phyloP scores from a whole-genome alignment of 2,888 invertebrate genomes.

The Lasioglossum lativentre region DNA sequence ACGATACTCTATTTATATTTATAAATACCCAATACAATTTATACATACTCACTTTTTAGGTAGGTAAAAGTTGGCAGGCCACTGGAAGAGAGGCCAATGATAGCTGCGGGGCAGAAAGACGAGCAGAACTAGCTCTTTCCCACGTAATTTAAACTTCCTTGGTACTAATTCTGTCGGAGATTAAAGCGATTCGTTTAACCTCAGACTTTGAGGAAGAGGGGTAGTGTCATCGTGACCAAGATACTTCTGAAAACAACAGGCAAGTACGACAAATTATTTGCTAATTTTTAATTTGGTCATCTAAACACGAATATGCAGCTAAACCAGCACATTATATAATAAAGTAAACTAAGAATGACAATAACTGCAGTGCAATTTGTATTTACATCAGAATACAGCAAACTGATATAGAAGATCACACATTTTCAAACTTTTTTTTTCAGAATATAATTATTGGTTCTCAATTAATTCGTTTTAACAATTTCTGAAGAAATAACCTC shows the following conservation, averaged over 20 bases:
- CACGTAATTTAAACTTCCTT: slow-evolving; percentile 71
- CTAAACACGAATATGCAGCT: not conserved
- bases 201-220: not conserved
- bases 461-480: not conserved
- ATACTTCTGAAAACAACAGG: not conserved
- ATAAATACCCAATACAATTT: not conserved
- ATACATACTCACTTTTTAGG: not conserved
- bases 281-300: not conserved
- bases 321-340: not conserved
- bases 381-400: not conserved
- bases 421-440: too few relatives aligned
- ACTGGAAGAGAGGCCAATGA: not conserved
- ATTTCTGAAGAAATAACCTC: not conserved
- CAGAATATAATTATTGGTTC: too few relatives aligned
- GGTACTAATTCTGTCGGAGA: slow-evolving; percentile 38
- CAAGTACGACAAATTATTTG: not conserved
- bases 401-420: not conserved
- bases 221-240: not conserved
- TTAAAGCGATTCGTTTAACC: slow-evolving; percentile 46
- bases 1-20: too few relatives aligned
- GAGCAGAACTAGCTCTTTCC: slow-evolving; percentile 45
- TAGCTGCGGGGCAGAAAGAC: slow-evolving; percentile 30
- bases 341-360: not conserved
- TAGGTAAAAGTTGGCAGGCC: not conserved
- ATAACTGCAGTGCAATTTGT: too few relatives aligned